phyloP scores from a whole-genome alignment of 1,140 invertebrate genomes.

The Drosophila triauraria region DNA sequence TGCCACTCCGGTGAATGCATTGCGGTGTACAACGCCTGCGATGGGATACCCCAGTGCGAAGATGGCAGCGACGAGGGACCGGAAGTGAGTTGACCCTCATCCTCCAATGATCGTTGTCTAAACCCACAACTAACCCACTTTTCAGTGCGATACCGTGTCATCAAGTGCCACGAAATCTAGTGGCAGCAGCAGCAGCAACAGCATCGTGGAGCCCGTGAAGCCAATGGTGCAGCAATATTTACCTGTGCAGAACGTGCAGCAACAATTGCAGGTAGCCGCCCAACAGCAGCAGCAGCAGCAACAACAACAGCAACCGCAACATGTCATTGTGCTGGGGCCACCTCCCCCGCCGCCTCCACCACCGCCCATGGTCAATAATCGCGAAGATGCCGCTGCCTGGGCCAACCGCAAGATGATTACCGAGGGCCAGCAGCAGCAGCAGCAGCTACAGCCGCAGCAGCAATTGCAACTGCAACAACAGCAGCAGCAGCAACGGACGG shows the following conservation, averaged over 20 bases:
- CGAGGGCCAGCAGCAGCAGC: slow-evolving; percentile 48
- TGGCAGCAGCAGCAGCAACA: slow-evolving; percentile 20
- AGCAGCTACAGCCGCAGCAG: slow-evolving; percentile 32
- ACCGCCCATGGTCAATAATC: slow-evolving; percentile 73
- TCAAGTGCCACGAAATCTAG: slow-evolving; percentile 48
- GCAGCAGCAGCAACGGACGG: slow-evolving; percentile 37
- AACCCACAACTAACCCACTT: slow-evolving; percentile 35
- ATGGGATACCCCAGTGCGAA: slow-evolving; percentile 96
- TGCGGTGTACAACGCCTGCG: slow-evolving; percentile 97
- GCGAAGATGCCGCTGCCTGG: slow-evolving; percentile 79
- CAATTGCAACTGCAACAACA: slow-evolving; percentile 45
- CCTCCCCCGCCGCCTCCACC: slow-evolving; percentile 62
- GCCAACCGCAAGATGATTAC: slow-evolving; percentile 77
- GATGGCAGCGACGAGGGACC: slow-evolving; percentile 96
- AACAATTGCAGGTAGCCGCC: slow-evolving; percentile 45
- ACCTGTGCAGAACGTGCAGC: slow-evolving; percentile 57
- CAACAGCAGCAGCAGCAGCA: slow-evolving; percentile 53
- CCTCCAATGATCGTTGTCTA: not conserved
- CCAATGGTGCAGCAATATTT: slow-evolving; percentile 60
- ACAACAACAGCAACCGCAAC: slow-evolving; percentile 46
- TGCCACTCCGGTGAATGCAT: slow-evolving; percentile 96
- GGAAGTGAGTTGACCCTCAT: slow-evolving; percentile 87
- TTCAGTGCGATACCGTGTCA: slow-evolving; percentile 65
- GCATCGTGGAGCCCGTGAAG: slow-evolving; percentile 48
- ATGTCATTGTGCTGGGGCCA: slow-evolving; percentile 60